Percentiles rank a stretch among this genome's conserved stretches.
These are phyloP conservation scores for Dorcus parallelipipedus DNA, from an alignment of 2,888 invertebrate genomes.

Conservation along the genomic window DNA sequence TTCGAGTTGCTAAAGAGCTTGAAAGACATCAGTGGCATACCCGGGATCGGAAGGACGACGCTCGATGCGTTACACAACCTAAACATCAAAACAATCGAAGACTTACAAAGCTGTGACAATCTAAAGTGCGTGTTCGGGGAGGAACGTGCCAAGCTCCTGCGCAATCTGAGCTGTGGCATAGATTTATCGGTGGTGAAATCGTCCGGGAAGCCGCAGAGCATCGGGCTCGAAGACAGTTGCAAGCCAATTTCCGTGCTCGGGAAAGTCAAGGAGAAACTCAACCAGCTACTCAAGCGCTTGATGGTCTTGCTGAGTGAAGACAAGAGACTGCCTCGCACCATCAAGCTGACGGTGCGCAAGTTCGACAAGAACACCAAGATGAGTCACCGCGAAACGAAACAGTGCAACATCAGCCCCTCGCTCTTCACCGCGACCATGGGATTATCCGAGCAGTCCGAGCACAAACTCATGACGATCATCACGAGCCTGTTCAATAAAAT, in stretches of 20 bases:
- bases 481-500: slow-evolving; percentile 75
- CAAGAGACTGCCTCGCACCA: slow-evolving; percentile 72
- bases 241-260: slow-evolving; percentile 67
- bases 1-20: slow-evolving; percentile 64
- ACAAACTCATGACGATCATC: slow-evolving; percentile 65
- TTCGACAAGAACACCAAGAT: slow-evolving; percentile 64
- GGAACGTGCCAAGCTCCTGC: slow-evolving; percentile 66
- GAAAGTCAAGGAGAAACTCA: slow-evolving; percentile 71
- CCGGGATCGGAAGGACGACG: slow-evolving; percentile 74
- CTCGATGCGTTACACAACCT: slow-evolving; percentile 62
- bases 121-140: slow-evolving; percentile 57
- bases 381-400: slow-evolving; percentile 72
- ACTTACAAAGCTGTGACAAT: slow-evolving; percentile 65
- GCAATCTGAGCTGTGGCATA: slow-evolving; percentile 70
- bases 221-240: slow-evolving; percentile 78
- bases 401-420: slow-evolving; percentile 68
- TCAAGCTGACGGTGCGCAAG: slow-evolving; percentile 72
- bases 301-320: slow-evolving; percentile 72
- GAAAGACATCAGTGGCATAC: slow-evolving; percentile 61
- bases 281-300: slow-evolving; percentile 65
- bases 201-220: slow-evolving; percentile 73
- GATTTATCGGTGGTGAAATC: slow-evolving; percentile 70
- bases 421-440: slow-evolving; percentile 53
- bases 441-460: slow-evolving; percentile 55
- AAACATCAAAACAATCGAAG: slow-evolving; percentile 63